Percentiles rank a stretch among this genome's conserved stretches.
phyloP scores from a whole-genome alignment of 2,797 vertebrate genomes.

The Hydrophis major region DNA sequence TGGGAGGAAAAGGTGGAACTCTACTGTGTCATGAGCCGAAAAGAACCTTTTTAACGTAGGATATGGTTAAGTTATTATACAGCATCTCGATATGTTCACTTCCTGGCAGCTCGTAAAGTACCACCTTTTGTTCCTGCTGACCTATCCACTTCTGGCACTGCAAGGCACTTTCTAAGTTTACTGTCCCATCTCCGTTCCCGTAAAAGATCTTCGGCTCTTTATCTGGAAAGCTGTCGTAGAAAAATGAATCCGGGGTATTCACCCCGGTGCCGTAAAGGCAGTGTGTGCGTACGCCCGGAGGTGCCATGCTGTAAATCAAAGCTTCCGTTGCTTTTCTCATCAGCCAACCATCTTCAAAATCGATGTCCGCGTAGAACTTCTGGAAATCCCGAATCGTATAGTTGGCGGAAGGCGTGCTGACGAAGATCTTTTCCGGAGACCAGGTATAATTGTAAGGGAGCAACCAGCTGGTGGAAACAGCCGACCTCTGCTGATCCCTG shows the following conservation, averaged over 20 bases:
- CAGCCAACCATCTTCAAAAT: constrained; percentile 87
- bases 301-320: constrained; percentile 74
- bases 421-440: constrained; percentile 83
- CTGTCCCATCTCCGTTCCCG: constrained; percentile 90
- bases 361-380: constrained; percentile 84
- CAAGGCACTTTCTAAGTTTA: constrained; percentile 85
- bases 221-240: constrained; percentile 87
- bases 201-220: constrained; percentile 80
- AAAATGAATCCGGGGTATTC: constrained; percentile 81
- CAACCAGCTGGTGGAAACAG: constrained; percentile 90
- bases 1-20: constrained; percentile 13
- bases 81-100: constrained; percentile 93
- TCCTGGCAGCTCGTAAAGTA: constrained; percentile 77
- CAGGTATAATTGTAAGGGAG: constrained; percentile 88
- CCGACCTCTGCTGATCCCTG: constrained; percentile 88
- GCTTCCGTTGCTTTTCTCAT: constrained; percentile 89
- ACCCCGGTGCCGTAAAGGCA: constrained; percentile 89
- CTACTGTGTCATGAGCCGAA: constrained; percentile 66
- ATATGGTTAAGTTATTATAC: constrained; percentile 81
- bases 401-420: constrained; percentile 83
- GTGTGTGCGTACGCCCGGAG: constrained; percentile 85
- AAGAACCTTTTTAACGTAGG: constrained; percentile 88
- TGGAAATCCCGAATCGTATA: constrained; percentile 88
- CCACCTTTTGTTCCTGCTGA: constrained; percentile 81
- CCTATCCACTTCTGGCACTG: constrained; percentile 83